Base-by-base conservation (phyloP, 2,888 invertebrate genomes). In the Cephus pygmeus region DNA sequence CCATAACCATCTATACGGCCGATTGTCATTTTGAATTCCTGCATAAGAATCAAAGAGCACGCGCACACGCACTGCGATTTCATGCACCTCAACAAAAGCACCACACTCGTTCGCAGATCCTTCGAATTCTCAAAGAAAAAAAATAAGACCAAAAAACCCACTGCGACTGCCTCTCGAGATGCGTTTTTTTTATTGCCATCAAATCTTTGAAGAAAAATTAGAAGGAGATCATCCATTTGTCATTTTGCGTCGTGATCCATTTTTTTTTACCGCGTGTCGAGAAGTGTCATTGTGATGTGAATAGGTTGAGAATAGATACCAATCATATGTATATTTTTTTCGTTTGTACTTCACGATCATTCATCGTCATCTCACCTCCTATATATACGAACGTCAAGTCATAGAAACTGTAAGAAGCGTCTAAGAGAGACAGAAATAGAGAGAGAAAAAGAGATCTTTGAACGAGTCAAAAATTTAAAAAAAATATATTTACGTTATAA, bases 301-400 rank as follows among this genome's bases (percentile, higher is more conserved):
- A 4, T 40, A 15, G 40, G 40, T 40, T 15, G 15, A 40, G 15
- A 40, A 6, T 40, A 15, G 6, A 15, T 40, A 40, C 2, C 40
- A 40, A 40, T 40, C 15, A 40, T 40, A 3, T 36, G 1, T 36
- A 12, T 36, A 36, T 1, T 12, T 12, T 4, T 15, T 40, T 6
- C 6, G 0, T 15, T 15, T 15, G 40, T 69, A 15, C 69, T 73
- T 34, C 76, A 76, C 84, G 84, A 83, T 85, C 86, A 86, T 86
- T 86, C 85, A 86, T 86, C 82, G 83, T 83, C 84, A 85, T 83
- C 83, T 83, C 84, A 86, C 82, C 84, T 83, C 85, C 81, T 79
- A 83, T 85, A 83, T 85, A 85, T 75, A 69, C 80, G 78, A 83
- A 84, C 85, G 86, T 85, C 83, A 86, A 81, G 86, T 86, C 86